Conservation (phyloP, 2,888 invertebrate genomes). For the Brenthis daphne region DNA sequence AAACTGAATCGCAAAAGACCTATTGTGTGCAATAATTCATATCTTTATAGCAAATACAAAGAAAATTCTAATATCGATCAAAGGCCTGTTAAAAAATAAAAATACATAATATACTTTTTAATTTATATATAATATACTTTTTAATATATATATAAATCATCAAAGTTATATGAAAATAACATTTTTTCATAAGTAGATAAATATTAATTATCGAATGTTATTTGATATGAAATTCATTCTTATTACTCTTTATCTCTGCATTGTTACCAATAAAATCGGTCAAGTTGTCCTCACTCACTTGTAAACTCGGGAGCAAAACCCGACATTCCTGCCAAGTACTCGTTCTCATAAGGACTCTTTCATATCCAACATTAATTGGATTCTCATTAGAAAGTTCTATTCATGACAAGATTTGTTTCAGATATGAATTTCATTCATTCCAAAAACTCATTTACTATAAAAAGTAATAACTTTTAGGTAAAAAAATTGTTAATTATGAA, state of each 20-base stretch:
- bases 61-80: slow-evolving; percentile 7
- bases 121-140: too few species aligned
- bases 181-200: background rate
- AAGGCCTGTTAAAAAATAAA: background rate
- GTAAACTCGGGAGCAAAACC: slow-evolving; percentile 9
- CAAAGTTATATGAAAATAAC: too few species aligned
- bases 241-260: slow-evolving; percentile 8
- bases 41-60: slow-evolving; percentile 15
- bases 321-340: slow-evolving; percentile 20
- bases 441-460: background rate
- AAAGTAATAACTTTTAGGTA: too few species aligned
- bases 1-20: slow-evolving; percentile 20
- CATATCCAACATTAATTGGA: slow-evolving; percentile 23
- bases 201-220: background rate
- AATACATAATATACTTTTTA: too few species aligned
- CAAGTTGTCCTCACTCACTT: slow-evolving; percentile 18
- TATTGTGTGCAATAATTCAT: slow-evolving; percentile 9
- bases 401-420: slow-evolving; percentile 5
- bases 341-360: slow-evolving; percentile 18
- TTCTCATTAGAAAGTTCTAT: slow-evolving; percentile 21
- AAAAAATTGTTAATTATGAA: background rate
- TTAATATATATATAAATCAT: too few species aligned
- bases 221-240: background rate
- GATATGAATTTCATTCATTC: slow-evolving; percentile 3
- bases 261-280: slow-evolving; percentile 23